These are phyloP conservation scores for Shargacucullia verbasci DNA, from an alignment of 2,888 invertebrate species.

Conservation along the genomic window DNA sequence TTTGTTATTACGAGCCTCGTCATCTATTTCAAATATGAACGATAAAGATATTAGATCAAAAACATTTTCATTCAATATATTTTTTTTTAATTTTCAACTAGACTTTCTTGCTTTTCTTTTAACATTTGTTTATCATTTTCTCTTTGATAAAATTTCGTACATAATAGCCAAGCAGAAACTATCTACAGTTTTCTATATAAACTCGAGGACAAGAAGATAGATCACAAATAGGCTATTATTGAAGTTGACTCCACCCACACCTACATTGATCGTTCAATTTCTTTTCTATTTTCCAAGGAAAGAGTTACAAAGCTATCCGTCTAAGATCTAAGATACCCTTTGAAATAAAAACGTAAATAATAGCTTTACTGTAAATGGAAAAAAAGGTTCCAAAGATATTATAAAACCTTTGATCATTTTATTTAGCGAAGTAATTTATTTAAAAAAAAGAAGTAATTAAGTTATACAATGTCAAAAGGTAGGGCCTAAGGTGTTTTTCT, in stretches of 20 bases:
- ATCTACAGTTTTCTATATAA: constrained; percentile 16
- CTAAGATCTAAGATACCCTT: constrained; percentile 13
- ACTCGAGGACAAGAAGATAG: constrained; percentile 13
- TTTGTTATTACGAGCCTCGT: no score
- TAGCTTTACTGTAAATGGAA: not conserved
- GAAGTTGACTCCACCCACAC: constrained; percentile 16
- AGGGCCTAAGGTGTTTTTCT: constrained; percentile 19
- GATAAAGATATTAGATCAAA: no score
- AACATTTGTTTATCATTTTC: not conserved
- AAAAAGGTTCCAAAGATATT: constrained; percentile 14
- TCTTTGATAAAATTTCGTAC: constrained; percentile 10
- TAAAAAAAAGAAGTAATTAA: constrained; percentile 52
- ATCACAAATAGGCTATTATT: constrained; percentile 48
- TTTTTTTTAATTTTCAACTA: no score
- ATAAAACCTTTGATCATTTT: constrained; percentile 43
- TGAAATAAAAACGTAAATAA: constrained; percentile 10
- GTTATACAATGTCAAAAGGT: constrained; percentile 50
- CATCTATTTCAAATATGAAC: no score
- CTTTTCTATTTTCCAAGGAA: constrained; percentile 37
- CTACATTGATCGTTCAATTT: constrained; percentile 26
- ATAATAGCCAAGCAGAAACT: not conserved
- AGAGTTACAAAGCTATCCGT: constrained; percentile 19
- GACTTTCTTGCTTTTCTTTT: no score
- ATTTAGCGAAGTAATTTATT: constrained; percentile 33
- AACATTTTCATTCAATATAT: no score